These are phyloP conservation scores for Pectinophora gossypiella DNA, from an alignment of 1,140 invertebrate genomes.

Conservation along the genomic window DNA sequence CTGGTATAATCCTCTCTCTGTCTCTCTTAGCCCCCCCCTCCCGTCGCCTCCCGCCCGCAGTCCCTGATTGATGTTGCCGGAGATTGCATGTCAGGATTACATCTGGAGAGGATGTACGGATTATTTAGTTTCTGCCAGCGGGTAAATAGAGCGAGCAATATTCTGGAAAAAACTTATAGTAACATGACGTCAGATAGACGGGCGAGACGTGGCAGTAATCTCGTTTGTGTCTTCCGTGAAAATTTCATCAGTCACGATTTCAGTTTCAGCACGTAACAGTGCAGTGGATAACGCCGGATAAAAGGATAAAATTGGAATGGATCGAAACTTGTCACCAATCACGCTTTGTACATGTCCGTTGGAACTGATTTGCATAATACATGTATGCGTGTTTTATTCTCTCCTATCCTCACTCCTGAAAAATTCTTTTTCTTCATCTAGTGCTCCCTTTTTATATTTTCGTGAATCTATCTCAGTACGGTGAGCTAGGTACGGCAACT, in stretches of 20 bases:
- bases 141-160: constrained; percentile 46
- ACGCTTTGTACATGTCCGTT: neutral
- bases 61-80: constrained; percentile 61
- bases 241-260: constrained; percentile 14
- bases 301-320: neutral
- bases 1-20: constrained; percentile 23
- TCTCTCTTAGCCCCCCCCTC: constrained; percentile 3
- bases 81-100: constrained; percentile 71
- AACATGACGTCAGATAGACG: constrained; percentile 12
- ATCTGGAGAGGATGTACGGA: constrained; percentile 61
- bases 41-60: constrained; percentile 21
- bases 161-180: constrained; percentile 31
- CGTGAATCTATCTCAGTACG: too few relatives aligned
- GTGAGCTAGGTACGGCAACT: too few relatives aligned
- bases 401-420: too few relatives aligned
- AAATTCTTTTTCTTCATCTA: too few relatives aligned
- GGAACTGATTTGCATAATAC: neutral
- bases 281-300: neutral
- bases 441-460: too few relatives aligned
- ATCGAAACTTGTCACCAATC: neutral
- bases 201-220: constrained; percentile 11
- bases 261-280: neutral
- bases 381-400: too few relatives aligned
- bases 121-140: constrained; percentile 55
- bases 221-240: constrained; percentile 21